phyloP scores from a whole-genome alignment of 2,113 vertebrate genomes.

The Spea multiplicata region DNA sequence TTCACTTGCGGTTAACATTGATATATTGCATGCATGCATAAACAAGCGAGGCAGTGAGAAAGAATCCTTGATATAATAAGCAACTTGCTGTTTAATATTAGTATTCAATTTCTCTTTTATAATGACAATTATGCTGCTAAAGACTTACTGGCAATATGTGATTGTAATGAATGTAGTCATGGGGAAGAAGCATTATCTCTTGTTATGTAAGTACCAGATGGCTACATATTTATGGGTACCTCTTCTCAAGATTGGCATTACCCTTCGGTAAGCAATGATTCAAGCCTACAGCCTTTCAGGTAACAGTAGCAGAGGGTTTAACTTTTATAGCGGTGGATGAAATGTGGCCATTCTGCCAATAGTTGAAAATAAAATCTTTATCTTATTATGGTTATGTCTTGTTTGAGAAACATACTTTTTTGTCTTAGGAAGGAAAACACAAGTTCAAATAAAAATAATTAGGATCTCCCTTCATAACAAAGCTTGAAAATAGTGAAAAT shows the following conservation, averaged over 20 bases:
- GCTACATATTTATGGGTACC: neutral
- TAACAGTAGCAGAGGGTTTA: constrained; percentile 18
- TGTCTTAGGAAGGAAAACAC: too few species aligned
- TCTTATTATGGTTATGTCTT: too few species aligned
- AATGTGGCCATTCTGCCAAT: constrained; percentile 17
- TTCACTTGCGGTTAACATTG: neutral
- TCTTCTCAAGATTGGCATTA: constrained; percentile 26
- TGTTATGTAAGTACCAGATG: constrained; percentile 6
- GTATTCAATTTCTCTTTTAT: neutral
- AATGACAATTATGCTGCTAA: neutral
- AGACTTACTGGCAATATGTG: neutral
- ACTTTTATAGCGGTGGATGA: constrained; percentile 8
- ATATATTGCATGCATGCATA: neutral
- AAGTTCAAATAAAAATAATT: too few species aligned
- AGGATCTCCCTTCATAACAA: too few species aligned
- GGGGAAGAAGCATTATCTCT: neutral
- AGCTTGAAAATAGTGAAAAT: too few species aligned
- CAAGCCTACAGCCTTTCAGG: constrained; percentile 20
- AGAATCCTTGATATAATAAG: neutral
- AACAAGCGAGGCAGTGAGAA: neutral
- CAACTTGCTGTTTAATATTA: neutral
- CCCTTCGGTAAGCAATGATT: constrained; percentile 27
- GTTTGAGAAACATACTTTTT: too few species aligned
- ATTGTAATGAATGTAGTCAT: constrained; percentile 5
- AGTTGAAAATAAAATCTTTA: constrained; percentile 3